Evolutionary conservation across 2,888 invertebrate genomes (phyloP), one percentile per base, ranked within the genome.

Genomic region (Blastobasis adustella): DNA sequence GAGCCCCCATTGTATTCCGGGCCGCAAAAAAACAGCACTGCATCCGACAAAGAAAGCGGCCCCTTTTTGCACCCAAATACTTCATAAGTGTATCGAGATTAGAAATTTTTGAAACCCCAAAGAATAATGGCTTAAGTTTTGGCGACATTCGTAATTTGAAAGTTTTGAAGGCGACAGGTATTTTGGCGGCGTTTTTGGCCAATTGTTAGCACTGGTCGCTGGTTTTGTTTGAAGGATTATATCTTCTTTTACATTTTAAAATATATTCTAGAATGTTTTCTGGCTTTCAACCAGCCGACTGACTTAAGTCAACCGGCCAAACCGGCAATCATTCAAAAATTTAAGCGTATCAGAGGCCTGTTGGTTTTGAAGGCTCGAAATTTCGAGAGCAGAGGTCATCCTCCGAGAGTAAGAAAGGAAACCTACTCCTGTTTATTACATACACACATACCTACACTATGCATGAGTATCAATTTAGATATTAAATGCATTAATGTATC

Each of bases 71-170:
- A 42, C 58, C 54, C 51, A 61, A 61, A 79, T 81, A 69, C 66
- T 71, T 82, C 82, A 81, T 83, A 83, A 82, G 73, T 80, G 81
- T 79, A 83, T 73, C 62, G 63, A 65, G 76, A 81, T 82, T 81
- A 79, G 79, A 78, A 73, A 76, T 75, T 73, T 78, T 67, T 67
- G 63, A 72, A 66, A 66, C 66, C 65, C 63, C 57, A 66, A 61
- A 61, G 66, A 67, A 77, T 80, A 81, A 82, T 82, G 78, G 80
- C 76, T 82, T 76, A 69, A 73, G 76, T 70, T 73, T 72, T 66
- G 59, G 57, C 57, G 54, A 58, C 47, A 49, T 55, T 63, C 57
- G 54, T 57, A 53, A 54, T 61, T 59, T 53, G 52, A 57, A 53
- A 56, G 47, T 59, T 60, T 59, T 46, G 51, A 54, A 23, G 65